phyloP scores from a whole-genome alignment of 2,113 vertebrate genomes.

The Neopipo cinnamomea region DNA sequence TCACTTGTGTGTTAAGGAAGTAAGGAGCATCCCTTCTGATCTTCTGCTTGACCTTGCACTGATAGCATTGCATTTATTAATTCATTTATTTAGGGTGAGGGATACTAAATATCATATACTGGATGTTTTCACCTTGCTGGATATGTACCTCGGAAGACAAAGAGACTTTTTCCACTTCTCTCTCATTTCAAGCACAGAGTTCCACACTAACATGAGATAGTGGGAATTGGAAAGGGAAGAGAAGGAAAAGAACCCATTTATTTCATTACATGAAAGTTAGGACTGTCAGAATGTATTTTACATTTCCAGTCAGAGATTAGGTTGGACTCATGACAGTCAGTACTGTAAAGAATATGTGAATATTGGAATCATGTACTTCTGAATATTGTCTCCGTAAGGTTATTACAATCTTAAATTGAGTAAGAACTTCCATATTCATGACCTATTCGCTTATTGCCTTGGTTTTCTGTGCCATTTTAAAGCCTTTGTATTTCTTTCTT shows the following conservation, averaged over 20 bases:
- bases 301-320: neutral
- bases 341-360: neutral
- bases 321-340: neutral
- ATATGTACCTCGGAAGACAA: neutral
- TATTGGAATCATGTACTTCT: neutral
- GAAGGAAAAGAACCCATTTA: neutral
- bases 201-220: neutral
- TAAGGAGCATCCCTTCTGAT: neutral
- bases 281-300: neutral
- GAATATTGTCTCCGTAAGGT: neutral
- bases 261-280: neutral
- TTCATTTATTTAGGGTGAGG: neutral
- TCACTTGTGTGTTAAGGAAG: neutral
- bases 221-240: neutral
- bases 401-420: neutral
- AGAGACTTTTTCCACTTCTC: neutral
- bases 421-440: neutral
- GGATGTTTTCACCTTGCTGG: neutral
- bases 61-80: neutral
- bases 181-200: neutral
- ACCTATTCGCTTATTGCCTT: neutral
- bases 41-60: neutral
- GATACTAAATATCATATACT: neutral
- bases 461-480: neutral
- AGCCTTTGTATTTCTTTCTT: neutral